Evolutionary conservation across 1,140 invertebrate species (phyloP).

Genomic region (Solenopsis fugax): DNA sequence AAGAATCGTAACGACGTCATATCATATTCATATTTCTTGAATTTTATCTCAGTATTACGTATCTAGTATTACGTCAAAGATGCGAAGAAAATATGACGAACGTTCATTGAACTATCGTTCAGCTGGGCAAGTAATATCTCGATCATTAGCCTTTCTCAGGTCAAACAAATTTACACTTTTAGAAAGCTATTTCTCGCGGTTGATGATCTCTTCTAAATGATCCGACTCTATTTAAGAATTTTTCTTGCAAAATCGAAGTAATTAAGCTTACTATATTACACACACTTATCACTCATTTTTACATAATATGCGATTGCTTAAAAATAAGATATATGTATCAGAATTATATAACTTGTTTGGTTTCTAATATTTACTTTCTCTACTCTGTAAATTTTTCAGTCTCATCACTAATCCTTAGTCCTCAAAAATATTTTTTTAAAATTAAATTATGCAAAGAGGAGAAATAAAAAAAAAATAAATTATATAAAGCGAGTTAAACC

Average conservation of each 20-base stretch:
- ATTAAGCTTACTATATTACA: background rate
- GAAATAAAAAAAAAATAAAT: background rate
- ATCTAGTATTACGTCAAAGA: background rate
- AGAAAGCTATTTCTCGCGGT: background rate
- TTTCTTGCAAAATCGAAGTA: background rate
- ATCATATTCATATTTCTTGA: background rate
- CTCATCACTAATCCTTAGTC: background rate
- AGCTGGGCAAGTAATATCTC: slow-evolving; percentile 43
- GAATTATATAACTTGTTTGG: background rate
- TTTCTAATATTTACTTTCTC: background rate
- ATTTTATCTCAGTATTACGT: slow-evolving; percentile 13
- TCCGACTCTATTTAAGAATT: slow-evolving; percentile 24
- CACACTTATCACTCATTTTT: slow-evolving; percentile 4
- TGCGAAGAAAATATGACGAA: slow-evolving; percentile 23
- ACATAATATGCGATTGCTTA: background rate
- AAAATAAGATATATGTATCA: background rate
- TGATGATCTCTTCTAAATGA: background rate
- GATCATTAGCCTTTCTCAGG: slow-evolving; percentile 29
- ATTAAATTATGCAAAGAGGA: background rate
- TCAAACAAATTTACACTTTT: slow-evolving; percentile 36
- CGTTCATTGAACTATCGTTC: slow-evolving; percentile 37
- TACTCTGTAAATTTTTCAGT: background rate
- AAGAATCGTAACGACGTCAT: background rate
- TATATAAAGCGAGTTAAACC: background rate
- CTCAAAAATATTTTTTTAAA: background rate